Evolutionary conservation across 2,888 invertebrate species (phyloP), one percentile per base, ranked within the genome.

Genomic region (Ashinkailepas kermadecensis): DNA sequence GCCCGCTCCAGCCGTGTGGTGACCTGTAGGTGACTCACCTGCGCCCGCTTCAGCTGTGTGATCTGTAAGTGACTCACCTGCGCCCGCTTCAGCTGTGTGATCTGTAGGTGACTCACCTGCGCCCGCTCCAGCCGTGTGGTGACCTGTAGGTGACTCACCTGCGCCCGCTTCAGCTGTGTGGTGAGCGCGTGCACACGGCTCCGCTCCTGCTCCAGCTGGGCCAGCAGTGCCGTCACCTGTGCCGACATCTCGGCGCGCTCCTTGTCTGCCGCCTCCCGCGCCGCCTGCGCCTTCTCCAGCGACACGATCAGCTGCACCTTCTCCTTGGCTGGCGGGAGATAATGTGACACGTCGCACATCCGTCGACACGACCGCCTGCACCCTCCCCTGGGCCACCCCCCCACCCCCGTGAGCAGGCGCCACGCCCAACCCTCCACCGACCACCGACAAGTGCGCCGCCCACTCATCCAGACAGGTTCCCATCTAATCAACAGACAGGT

Each of bases 281-380:
- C 74, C 74, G 74, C 56, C 74, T 74, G 74, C 56, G 56, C 74
- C 74, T 74, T 74, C 74, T 74, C 74, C 74, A 74, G 74, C 11
- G 21, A 1, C 15, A 74, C 74, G 21, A 74, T 74, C 74, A 74
- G 74, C 74, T 74, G 74, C 39, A 74, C 74, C 56, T 74, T 74
- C 74, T 74, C 74, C 74, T 74, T 74, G 74, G 74, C 74, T 74
- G 74, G 8, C n/a, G 65, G 65, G 18, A 8, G 65, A 10, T 8
- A 12, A 64, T 64, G 64, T 4, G 39, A 39, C 39, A 39, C 39
- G 39, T 39, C 39, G 39, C 39, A 39, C 39, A 39, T 39, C 39
- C 39, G 39, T 39, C 39, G 39, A 39, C 4, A 39, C 39, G 39
- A 39, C 4, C 39, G 39, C 39, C 39, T 1, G 4, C 39, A 39